Conservation (phyloP, 2,888 invertebrate species). For the Drosophila aldrichi region DNA sequence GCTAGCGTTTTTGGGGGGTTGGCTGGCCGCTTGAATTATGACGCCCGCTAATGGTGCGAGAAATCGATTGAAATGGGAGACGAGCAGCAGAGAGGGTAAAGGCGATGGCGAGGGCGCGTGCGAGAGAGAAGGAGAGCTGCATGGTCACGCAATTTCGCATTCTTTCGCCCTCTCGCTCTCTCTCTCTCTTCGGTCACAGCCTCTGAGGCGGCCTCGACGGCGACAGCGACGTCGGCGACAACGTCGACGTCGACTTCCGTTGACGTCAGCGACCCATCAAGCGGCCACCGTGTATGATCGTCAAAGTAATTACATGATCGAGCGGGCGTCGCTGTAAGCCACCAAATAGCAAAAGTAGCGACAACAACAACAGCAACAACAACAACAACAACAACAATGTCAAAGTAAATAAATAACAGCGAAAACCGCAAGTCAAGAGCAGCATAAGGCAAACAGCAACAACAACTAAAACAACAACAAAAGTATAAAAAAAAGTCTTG, state of each 20-base stretch:
- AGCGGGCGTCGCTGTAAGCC: conserved; percentile 48
- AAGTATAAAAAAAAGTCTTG: conserved; percentile 28
- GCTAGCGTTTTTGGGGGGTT: conserved; percentile 34
- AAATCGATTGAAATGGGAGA: conserved; percentile 60
- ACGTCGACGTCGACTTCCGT: conserved; percentile 65
- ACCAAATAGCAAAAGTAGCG: conserved; percentile 27
- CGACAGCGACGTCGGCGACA: conserved; percentile 2
- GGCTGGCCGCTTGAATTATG: conserved; percentile 55
- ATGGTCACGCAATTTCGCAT: conserved; percentile 1
- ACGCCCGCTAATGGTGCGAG: conserved; percentile 70
- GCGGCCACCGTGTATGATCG: conserved; percentile 65
- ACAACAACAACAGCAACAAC: conserved; percentile 6
- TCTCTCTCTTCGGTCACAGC: conserved; percentile 13
- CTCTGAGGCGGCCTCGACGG: conserved; percentile 18
- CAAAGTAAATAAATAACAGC: conserved; percentile 29
- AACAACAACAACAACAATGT: conserved; percentile 17
- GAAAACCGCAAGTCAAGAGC: conserved; percentile 56
- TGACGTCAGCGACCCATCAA: conserved; percentile 71
- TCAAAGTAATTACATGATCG: conserved; percentile 75
- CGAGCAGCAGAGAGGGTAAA: background rate
- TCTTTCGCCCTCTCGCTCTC: background rate
- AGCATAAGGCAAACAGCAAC: conserved; percentile 51
- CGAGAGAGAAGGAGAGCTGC: too few species aligned
- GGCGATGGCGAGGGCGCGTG: background rate
- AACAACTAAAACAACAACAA: conserved; percentile 19